Conservation (phyloP, 2,888 invertebrate species). For the Agrilus mali region DNA sequence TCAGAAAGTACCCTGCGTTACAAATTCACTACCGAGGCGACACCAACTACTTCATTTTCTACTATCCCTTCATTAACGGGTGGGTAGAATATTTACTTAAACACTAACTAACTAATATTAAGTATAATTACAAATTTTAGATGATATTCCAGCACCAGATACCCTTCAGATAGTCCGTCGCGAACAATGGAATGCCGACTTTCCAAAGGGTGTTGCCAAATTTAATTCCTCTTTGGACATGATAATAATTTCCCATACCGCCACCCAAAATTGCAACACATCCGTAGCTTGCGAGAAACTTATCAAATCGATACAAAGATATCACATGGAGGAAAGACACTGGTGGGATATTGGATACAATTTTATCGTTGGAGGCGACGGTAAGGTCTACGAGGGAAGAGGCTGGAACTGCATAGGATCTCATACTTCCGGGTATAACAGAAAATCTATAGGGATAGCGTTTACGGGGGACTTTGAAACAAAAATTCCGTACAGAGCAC, state of each 20-base stretch:
- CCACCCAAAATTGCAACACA: conserved; percentile 38
- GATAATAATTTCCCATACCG: conserved; percentile 47
- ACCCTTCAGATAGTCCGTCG: conserved; percentile 35
- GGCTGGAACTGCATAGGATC: conserved; percentile 59
- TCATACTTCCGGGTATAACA: conserved; percentile 50
- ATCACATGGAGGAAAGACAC: conserved; percentile 44
- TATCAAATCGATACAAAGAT: conserved; percentile 46
- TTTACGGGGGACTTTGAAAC: conserved; percentile 52
- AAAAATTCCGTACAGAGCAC: conserved; percentile 33
- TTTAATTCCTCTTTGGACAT: conserved; percentile 21
- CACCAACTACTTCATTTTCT: too few relatives aligned
- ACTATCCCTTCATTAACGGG: too few relatives aligned
- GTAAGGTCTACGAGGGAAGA: conserved; percentile 56
- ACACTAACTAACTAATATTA: too few relatives aligned
- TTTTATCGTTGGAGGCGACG: conserved; percentile 63
- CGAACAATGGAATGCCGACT: conserved; percentile 49
- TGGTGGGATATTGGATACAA: conserved; percentile 57
- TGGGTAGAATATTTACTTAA: too few relatives aligned
- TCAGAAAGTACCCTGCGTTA: too few relatives aligned
- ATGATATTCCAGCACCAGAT: too few relatives aligned
- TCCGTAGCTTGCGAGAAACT: conserved; percentile 42
- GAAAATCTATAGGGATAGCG: conserved; percentile 47
- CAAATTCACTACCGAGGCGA: too few relatives aligned
- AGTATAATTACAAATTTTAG: too few relatives aligned
- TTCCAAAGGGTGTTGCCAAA: conserved; percentile 34